phyloP scores from a whole-genome alignment of 1,140 invertebrate species.

The Centruroides sculpturatus region DNA sequence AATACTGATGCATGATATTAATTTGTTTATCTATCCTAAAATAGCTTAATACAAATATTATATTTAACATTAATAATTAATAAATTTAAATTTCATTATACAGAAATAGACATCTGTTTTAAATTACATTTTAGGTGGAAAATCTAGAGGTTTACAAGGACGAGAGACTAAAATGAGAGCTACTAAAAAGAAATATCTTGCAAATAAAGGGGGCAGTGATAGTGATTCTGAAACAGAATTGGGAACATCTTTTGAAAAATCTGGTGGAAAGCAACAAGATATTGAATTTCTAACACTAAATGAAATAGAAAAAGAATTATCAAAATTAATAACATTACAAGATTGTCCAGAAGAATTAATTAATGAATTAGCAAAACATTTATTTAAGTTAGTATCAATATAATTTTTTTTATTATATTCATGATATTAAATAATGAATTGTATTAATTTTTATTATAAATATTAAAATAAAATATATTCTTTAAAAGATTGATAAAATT shows the following conservation, averaged over 20 bases:
- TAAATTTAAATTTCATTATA: too few species aligned
- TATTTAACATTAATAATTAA: too few species aligned
- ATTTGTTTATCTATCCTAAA: too few species aligned
- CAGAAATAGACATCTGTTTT: too few species aligned
- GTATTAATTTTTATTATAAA: too few species aligned
- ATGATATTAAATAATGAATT: too few species aligned
- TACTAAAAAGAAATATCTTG: conserved; percentile 50
- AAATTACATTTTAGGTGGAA: conserved; percentile 37
- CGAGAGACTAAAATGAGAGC: conserved; percentile 91
- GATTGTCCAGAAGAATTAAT: conserved; percentile 34
- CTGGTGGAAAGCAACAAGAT: conserved; percentile 26
- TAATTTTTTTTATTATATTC: not conserved
- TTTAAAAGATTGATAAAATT: too few species aligned
- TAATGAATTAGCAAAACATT: not conserved
- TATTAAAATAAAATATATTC: too few species aligned
- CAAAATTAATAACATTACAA: conserved; percentile 35
- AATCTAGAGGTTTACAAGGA: conserved; percentile 60
- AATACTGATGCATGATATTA: too few species aligned
- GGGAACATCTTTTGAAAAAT: conserved; percentile 32
- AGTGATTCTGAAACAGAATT: conserved; percentile 30
- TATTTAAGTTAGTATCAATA: conserved; percentile 3
- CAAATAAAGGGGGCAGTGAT: conserved; percentile 41
- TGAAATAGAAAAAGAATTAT: conserved; percentile 51
- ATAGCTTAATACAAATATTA: too few species aligned
- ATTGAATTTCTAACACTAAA: conserved; percentile 48